Evolutionary conservation across 2,113 vertebrate genomes (phyloP).

Genomic region (Tetrao urogallus): DNA sequence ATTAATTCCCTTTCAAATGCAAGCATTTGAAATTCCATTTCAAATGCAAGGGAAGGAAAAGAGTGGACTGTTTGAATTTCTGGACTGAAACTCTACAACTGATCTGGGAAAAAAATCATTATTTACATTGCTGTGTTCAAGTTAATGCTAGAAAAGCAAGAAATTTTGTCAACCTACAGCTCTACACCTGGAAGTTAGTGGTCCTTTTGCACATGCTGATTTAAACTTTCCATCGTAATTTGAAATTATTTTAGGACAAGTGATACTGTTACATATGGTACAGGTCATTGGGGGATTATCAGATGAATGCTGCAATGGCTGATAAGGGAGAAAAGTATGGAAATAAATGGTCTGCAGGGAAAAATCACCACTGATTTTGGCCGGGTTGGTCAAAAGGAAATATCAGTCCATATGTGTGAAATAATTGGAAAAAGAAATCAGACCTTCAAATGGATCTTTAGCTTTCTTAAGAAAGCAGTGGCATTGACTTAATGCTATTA

Average conservation of each 20-base stretch:
- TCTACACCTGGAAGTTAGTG: not conserved
- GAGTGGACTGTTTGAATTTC: not conserved
- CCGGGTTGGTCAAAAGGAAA: conserved; percentile 36
- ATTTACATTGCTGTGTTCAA: not conserved
- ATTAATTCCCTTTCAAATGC: not conserved
- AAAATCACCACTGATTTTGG: conserved; percentile 16
- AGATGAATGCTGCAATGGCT: conserved; percentile 25
- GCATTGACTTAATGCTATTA: not conserved
- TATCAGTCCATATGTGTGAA: not conserved
- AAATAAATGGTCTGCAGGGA: conserved; percentile 34
- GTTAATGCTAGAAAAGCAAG: not conserved
- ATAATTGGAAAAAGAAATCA: not conserved
- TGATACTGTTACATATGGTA: not conserved
- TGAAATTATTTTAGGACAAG: conserved; percentile 37
- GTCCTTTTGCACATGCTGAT: not conserved
- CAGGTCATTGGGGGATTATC: not conserved
- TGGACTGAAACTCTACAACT: not conserved
- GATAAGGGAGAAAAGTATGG: conserved; percentile 40
- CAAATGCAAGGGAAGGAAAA: not conserved
- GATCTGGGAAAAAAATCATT: not conserved
- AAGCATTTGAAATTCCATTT: not conserved
- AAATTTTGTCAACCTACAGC: not conserved
- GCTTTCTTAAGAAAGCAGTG: not conserved
- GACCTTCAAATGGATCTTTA: not conserved
- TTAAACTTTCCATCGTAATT: not conserved